A percentile compares a stretch with the other conserved stretches of the same genome.
phyloP scores from a whole-genome alignment of 1,140 invertebrate genomes.

The Drosophila persimilis region DNA sequence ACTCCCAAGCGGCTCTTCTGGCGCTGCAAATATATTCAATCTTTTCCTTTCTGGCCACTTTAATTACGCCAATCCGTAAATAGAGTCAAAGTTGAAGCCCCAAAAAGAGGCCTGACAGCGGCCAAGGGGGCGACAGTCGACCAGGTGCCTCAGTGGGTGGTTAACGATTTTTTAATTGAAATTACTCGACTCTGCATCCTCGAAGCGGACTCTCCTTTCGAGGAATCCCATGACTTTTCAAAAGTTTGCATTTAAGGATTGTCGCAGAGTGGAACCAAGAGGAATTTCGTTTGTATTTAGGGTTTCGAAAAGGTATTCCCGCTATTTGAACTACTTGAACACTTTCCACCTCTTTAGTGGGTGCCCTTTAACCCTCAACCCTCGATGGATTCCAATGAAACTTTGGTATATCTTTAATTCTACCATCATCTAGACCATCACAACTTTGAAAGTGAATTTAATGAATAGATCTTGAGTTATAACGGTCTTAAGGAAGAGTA shows the following conservation, averaged over 20 bases:
- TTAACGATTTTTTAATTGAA: conserved; percentile 52
- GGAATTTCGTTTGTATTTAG: no score
- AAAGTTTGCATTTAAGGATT: no score
- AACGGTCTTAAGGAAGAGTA: no score
- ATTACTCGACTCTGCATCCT: not conserved
- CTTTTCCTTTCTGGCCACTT: conserved; percentile 29
- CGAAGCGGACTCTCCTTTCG: not conserved
- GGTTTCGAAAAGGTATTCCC: no score
- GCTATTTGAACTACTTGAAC: no score
- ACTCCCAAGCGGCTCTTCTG: not conserved
- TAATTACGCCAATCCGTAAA: conserved; percentile 47
- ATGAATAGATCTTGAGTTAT: no score
- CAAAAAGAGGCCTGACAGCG: conserved; percentile 7
- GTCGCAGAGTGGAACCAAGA: no score
- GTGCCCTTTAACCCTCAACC: no score
- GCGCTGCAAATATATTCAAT: conserved; percentile 34
- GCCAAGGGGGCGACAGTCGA: conserved; percentile 26
- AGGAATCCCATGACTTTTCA: not conserved
- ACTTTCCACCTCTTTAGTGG: no score
- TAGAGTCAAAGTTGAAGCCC: conserved; percentile 42
- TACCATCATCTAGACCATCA: no score
- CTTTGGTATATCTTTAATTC: no score
- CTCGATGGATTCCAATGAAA: no score
- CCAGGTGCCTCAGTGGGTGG: conserved; percentile 31
- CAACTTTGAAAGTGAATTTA: accelerated